These are phyloP conservation scores for Parauchenoglanis punctatus DNA, from an alignment of 2,797 vertebrate genomes.

Conservation along the genomic window DNA sequence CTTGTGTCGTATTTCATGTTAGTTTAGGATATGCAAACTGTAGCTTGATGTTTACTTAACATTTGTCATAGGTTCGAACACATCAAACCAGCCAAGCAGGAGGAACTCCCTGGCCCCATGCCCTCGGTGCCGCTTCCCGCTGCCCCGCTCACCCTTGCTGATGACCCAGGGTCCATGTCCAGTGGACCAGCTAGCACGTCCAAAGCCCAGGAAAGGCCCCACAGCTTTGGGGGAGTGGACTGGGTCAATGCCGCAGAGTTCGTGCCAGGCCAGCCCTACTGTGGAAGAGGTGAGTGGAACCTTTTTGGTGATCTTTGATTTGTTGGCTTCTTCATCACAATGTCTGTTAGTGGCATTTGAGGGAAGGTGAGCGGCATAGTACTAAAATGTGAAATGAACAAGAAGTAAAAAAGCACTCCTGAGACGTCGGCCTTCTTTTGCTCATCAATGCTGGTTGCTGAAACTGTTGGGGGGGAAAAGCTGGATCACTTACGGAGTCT, in stretches of 20 bases:
- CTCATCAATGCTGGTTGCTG: no score
- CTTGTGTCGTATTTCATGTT: background rate
- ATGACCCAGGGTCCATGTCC: constrained; percentile 70
- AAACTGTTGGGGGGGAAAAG: no score
- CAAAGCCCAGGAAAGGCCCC: constrained; percentile 54
- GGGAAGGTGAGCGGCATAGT: background rate
- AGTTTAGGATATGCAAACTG: background rate
- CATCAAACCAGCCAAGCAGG: constrained; percentile 86
- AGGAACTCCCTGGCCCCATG: constrained; percentile 77
- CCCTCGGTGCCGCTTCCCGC: constrained; percentile 71
- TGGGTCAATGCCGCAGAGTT: constrained; percentile 98
- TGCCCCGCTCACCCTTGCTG: constrained; percentile 72
- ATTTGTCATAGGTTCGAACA: constrained; percentile 85
- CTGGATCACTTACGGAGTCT: no score
- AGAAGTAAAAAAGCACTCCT: no score
- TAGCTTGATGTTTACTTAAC: background rate
- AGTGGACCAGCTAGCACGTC: constrained; percentile 63
- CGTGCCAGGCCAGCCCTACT: constrained; percentile 96
- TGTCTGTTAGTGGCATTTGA: background rate
- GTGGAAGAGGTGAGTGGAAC: constrained; percentile 88
- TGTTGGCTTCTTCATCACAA: background rate
- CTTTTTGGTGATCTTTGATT: constrained; percentile 1
- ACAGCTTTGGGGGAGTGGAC: constrained; percentile 80
- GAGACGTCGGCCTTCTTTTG: no score
- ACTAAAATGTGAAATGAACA: no score